Evolutionary conservation across 2,113 vertebrate species (phyloP), one percentile per base, ranked within the genome.

Genomic region (Notothenia coriiceps): DNA sequence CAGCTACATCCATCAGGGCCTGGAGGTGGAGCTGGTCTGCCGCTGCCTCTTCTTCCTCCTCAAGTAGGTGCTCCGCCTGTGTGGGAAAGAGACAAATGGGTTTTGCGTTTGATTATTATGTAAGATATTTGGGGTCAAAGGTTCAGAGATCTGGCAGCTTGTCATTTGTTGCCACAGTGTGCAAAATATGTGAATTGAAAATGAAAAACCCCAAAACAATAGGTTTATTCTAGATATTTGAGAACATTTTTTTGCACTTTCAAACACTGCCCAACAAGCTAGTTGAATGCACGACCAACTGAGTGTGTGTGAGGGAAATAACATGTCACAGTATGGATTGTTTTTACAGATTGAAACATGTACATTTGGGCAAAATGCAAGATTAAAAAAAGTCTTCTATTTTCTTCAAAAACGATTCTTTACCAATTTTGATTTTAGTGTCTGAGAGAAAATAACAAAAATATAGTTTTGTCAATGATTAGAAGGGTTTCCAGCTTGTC

Each of bases 31-130:
- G 75, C 96, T 98, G 3, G 93, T 98, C 72, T 99, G 98, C 67
- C 95, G 98, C 55, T 97, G 97, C 93, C 97, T 99, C 6, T 96
- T 99, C 85, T 99, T 99, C 87, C 93, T 99, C 52, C 96, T 99
- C 87, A 98, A 95, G 98, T 99, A 13, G 54, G 85, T 10, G 14
- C 3, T 9, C 2, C 7, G 1, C 2, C 2, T 5, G 40, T 49
- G 44, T 29, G 13, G 29, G 55, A 8, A 33, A 22, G 11, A 5
- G 6, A 15, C 4, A 60, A 2, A 4, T 2, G 29, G 25, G 4
- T 35, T 10, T 10, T 60, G 25, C 29, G 25, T 57, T 40, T 60
- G 17, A 10, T 12, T 11, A 10, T 11, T 43, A 40, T 6, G 33
- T 59, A 6, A 59, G 22, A 13, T 25, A 51, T 25, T 22, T 25